phyloP scores from a whole-genome alignment of 2,888 invertebrate genomes.

The Epinotia bilunana region DNA sequence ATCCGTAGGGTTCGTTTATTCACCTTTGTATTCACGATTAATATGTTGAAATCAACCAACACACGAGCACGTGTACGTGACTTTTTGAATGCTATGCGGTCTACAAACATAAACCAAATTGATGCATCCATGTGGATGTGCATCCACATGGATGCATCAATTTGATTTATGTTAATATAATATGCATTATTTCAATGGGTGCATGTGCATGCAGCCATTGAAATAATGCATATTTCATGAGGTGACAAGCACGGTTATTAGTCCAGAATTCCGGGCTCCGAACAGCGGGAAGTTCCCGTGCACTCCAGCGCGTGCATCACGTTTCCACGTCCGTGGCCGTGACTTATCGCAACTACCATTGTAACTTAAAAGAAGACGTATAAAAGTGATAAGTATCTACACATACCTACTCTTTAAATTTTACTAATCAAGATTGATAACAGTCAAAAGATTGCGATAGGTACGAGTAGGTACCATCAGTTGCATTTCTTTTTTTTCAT shows the following conservation, averaged over 20 bases:
- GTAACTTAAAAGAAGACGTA: too few relatives aligned
- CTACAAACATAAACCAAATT: too few relatives aligned
- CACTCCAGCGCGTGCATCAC: neutral
- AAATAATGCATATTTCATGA: neutral
- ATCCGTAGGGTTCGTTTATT: too few relatives aligned
- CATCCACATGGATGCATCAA: too few relatives aligned
- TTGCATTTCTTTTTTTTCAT: neutral
- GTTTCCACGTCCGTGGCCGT: neutral
- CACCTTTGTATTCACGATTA: too few relatives aligned
- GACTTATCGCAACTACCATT: neutral
- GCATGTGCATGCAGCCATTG: neutral
- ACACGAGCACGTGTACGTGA: too few relatives aligned
- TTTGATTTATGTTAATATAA: too few relatives aligned
- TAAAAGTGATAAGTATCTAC: too few relatives aligned
- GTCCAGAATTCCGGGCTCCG: neutral
- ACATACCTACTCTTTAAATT: neutral
- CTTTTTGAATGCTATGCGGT: too few relatives aligned
- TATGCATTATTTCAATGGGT: too few relatives aligned
- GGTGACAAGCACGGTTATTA: neutral
- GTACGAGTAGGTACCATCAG: neutral
- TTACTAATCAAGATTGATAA: neutral
- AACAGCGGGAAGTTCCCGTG: neutral
- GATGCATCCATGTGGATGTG: neutral
- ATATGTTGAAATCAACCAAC: too few relatives aligned
- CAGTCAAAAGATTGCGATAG: neutral